These are phyloP conservation scores for Sphaeramia orbicularis DNA, from an alignment of 2,797 vertebrate species.

Conservation along the genomic window DNA sequence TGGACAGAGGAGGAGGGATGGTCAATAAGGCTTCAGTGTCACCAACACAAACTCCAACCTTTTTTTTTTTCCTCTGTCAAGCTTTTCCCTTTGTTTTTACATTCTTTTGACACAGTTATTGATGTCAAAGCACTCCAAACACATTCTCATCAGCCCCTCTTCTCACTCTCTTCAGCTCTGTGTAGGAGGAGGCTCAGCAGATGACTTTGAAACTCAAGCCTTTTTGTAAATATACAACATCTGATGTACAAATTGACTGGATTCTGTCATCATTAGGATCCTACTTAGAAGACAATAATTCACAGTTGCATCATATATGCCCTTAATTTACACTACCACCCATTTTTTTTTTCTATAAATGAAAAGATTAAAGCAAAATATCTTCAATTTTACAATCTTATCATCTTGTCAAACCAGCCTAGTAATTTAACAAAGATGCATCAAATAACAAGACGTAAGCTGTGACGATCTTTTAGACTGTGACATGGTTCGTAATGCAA, in stretches of 20 bases:
- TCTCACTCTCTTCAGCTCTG: slow-evolving; percentile 10
- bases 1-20: slow-evolving; percentile 34
- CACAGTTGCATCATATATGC: no score
- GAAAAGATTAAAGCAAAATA: no score
- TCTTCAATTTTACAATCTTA: no score
- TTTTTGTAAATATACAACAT: slow-evolving; percentile 19
- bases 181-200: slow-evolving; percentile 25
- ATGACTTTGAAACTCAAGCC: slow-evolving; percentile 29
- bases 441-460: slow-evolving; percentile 33
- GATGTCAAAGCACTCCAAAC: slow-evolving; percentile 57
- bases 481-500: slow-evolving; percentile 51
- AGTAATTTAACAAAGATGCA: background rate
- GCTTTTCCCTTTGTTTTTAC: slow-evolving; percentile 42
- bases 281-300: slow-evolving; percentile 8
- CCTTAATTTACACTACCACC: no score
- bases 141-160: slow-evolving; percentile 29
- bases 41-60: slow-evolving; percentile 15
- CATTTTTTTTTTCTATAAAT: no score
- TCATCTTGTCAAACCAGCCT: no score
- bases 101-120: slow-evolving; percentile 59
- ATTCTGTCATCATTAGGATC: background rate
- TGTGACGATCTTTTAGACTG: slow-evolving; percentile 29
- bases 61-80: slow-evolving; percentile 46
- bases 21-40: slow-evolving; percentile 59
- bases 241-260: background rate